Evolutionary conservation across 2,113 vertebrate species (phyloP).

Genomic region (Murina feae): DNA sequence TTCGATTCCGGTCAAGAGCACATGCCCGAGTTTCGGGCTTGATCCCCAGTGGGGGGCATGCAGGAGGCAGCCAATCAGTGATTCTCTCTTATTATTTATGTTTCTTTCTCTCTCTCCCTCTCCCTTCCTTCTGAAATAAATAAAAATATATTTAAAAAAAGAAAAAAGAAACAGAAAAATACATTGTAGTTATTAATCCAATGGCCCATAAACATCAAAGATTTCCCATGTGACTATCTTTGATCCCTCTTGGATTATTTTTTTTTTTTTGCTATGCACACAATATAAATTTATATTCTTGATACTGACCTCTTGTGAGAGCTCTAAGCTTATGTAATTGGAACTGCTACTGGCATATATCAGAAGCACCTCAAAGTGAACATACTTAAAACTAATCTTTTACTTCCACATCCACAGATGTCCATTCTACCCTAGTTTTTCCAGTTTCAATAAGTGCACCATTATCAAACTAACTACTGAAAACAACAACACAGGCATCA

Average conservation of each 20-base stretch:
- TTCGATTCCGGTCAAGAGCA: no score
- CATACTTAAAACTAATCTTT: background rate
- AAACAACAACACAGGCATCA: background rate
- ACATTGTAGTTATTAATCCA: background rate
- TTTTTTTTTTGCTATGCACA: background rate
- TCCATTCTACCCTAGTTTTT: background rate
- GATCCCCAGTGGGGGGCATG: background rate
- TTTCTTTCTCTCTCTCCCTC: background rate
- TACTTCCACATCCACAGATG: background rate
- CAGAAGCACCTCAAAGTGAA: background rate
- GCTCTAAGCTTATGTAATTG: background rate
- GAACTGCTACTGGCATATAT: background rate
- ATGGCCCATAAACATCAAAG: background rate
- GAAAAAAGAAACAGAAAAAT: constrained; percentile 27
- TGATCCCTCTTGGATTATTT: background rate
- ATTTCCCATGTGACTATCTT: background rate
- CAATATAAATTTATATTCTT: background rate
- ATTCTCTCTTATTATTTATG: background rate
- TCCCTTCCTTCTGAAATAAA: background rate
- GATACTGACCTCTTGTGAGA: background rate
- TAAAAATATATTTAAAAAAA: background rate
- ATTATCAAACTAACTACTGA: background rate
- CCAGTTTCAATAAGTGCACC: background rate
- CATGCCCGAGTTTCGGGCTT: no score
- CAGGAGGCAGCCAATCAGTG: background rate